Evolutionary conservation across 2,888 invertebrate species (phyloP).

Genomic region (Theodoxus fluviatilis): DNA sequence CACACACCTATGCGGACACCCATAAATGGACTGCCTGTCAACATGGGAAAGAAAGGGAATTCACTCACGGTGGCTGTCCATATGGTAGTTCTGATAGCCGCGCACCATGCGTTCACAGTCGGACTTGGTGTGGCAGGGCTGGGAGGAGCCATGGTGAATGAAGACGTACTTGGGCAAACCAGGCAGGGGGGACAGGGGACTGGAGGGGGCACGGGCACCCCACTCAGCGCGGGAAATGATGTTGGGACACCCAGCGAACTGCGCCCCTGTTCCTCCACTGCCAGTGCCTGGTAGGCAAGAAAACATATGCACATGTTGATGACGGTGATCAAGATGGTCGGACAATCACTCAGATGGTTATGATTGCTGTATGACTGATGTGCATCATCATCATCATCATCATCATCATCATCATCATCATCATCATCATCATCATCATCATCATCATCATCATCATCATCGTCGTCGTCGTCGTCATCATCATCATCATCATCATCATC

Average conservation of each 20-base stretch:
- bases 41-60: no score
- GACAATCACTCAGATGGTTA: neutral
- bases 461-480: no score
- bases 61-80: constrained; percentile 40
- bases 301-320: neutral
- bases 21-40: no score
- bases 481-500: no score
- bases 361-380: neutral
- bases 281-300: neutral
- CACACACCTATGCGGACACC: no score
- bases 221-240: neutral
- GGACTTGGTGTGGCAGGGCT: constrained; percentile 44
- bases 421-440: no score
- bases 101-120: constrained; percentile 33
- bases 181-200: no score
- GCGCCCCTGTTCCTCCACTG: neutral
- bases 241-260: neutral
- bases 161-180: constrained; percentile 47
- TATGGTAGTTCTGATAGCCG: constrained; percentile 44
- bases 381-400: no score
- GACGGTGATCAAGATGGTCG: neutral
- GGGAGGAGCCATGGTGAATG: constrained; percentile 66
- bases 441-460: no score
- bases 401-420: no score
- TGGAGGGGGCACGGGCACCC: neutral